Percentiles rank a stretch among this genome's conserved stretches.
phyloP scores from a whole-genome alignment of 2,113 vertebrate species.

The Erinaceus europaeus region DNA sequence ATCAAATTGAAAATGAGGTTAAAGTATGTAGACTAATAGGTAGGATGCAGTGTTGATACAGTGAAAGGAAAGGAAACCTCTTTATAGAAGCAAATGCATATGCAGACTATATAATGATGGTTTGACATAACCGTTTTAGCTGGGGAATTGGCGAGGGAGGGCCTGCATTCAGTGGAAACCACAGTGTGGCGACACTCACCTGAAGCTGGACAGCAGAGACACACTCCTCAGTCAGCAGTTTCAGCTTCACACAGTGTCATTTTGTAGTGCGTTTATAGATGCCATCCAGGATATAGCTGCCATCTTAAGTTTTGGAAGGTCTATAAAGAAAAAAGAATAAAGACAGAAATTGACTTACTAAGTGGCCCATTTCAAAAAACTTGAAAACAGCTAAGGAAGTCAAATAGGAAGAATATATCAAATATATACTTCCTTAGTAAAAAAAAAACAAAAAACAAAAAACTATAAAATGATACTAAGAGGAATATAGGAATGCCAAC shows the following conservation, averaged over 20 bases:
- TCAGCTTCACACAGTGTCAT: not conserved
- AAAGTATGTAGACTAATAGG: not conserved
- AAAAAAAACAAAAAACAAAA: not conserved
- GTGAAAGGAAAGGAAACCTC: not conserved
- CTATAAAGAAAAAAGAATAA: not conserved
- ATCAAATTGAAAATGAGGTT: not conserved
- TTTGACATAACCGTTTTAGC: not conserved
- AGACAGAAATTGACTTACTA: not conserved
- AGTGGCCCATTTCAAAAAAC: not conserved
- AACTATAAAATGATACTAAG: not conserved
- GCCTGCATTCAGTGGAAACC: not conserved
- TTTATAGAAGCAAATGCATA: not conserved
- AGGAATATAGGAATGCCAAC: not conserved
- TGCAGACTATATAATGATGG: not conserved
- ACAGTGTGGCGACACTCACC: not conserved
- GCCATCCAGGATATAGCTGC: not conserved
- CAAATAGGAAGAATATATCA: not conserved
- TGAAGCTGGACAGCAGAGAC: not conserved
- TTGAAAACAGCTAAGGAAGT: not conserved
- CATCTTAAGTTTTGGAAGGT: not conserved
- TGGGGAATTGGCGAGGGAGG: not conserved
- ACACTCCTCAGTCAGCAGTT: not conserved
- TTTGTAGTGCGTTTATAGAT: not conserved
- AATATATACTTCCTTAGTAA: not conserved
- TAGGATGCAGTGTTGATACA: not conserved